Conservation (phyloP, 2,888 invertebrate species). For the Caradrina kadenii region DNA sequence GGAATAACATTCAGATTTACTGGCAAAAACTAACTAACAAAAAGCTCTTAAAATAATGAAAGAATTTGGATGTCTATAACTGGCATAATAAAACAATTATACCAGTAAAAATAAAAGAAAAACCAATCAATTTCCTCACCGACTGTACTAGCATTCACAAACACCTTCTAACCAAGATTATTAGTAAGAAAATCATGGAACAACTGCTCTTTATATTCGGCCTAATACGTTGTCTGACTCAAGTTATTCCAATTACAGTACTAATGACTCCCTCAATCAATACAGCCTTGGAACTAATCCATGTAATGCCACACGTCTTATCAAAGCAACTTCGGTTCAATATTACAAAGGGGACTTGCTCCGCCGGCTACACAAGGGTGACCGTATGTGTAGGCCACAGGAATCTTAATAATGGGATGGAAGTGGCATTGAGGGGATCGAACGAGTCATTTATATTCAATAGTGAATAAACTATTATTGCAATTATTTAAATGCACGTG, state of each 20-base stretch:
- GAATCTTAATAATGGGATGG: slow-evolving; percentile 26
- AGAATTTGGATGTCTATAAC: too few relatives aligned
- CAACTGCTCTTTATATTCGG: slow-evolving; percentile 11
- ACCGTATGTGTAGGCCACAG: slow-evolving; percentile 25
- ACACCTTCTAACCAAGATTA: slow-evolving; percentile 4
- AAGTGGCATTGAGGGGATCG: slow-evolving; percentile 3
- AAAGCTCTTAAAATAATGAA: too few relatives aligned
- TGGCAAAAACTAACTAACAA: too few relatives aligned
- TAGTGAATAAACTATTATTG: too few relatives aligned
- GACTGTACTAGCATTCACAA: not conserved
- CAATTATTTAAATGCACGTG: too few relatives aligned
- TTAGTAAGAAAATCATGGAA: slow-evolving; percentile 13
- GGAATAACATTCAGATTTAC: too few relatives aligned
- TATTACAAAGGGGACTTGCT: slow-evolving; percentile 50
- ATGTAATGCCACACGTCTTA: slow-evolving; percentile 56
- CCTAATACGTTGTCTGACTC: slow-evolving; percentile 28
- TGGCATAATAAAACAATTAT: too few relatives aligned
- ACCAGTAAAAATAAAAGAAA: not conserved
- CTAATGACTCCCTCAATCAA: slow-evolving; percentile 58
- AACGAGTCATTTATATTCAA: slow-evolving; percentile 10
- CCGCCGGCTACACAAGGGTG: slow-evolving; percentile 19
- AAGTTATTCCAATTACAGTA: slow-evolving; percentile 50
- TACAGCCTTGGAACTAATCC: slow-evolving; percentile 52
- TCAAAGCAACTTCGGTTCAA: slow-evolving; percentile 45
- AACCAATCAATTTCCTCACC: not conserved